Conservation (phyloP, 2,888 invertebrate genomes). For the Herminia tarsipennalis region DNA sequence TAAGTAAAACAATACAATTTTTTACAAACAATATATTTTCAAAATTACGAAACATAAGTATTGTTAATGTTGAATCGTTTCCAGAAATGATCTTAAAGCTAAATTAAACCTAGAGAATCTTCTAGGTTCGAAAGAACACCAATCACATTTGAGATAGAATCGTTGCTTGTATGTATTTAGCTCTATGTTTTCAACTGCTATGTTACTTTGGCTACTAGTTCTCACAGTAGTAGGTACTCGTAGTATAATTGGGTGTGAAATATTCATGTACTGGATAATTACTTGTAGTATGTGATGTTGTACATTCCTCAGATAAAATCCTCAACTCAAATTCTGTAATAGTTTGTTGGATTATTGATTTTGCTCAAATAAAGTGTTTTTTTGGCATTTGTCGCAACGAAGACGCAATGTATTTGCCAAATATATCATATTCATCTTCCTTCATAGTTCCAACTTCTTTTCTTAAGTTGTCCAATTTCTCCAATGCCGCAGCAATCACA, state of each 20-base stretch:
- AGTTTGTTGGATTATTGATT: slow-evolving; percentile 16
- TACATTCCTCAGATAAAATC: slow-evolving; percentile 13
- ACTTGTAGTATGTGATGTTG: slow-evolving; percentile 19
- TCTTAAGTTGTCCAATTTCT: slow-evolving; percentile 17
- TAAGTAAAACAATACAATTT: slow-evolving; percentile 5
- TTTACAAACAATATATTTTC: slow-evolving; percentile 5
- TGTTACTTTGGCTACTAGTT: slow-evolving; percentile 18
- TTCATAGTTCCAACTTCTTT: slow-evolving; percentile 17
- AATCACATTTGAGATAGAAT: slow-evolving; percentile 20
- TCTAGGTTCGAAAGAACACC: slow-evolving; percentile 20
- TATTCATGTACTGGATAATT: slow-evolving; percentile 20
- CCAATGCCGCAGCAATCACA: slow-evolving; percentile 14
- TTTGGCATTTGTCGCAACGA: slow-evolving; percentile 16
- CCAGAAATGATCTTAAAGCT: slow-evolving; percentile 7
- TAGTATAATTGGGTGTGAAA: slow-evolving; percentile 19
- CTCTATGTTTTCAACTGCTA: slow-evolving; percentile 13
- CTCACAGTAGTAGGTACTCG: slow-evolving; percentile 15
- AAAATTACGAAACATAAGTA: slow-evolving; percentile 8
- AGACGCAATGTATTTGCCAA: slow-evolving; percentile 17
- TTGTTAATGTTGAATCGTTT: not conserved
- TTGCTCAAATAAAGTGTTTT: slow-evolving; percentile 18
- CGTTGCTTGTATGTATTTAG: slow-evolving; percentile 13
- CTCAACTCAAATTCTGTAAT: slow-evolving; percentile 16
- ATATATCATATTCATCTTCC: slow-evolving; percentile 19
- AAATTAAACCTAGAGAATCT: slow-evolving; percentile 17